A percentile compares a stretch with the other conserved stretches of the same genome.
These are phyloP conservation scores for Apodemia zela DNA, from an alignment of 2,888 invertebrate genomes.

Conservation along the genomic window DNA sequence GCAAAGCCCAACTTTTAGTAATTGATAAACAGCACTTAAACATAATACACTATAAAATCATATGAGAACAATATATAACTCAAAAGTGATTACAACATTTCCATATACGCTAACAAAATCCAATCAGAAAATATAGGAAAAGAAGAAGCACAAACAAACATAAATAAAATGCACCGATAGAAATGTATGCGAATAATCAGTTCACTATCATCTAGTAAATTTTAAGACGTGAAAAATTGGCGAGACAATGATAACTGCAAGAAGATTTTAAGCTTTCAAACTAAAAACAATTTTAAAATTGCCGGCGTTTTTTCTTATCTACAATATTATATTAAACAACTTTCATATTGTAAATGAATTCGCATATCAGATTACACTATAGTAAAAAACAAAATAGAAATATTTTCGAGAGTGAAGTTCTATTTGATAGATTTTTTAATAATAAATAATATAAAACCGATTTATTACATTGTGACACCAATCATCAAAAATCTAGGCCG, in stretches of 20 bases:
- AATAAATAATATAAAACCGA: too few species aligned
- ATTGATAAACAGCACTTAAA: slow-evolving; percentile 16
- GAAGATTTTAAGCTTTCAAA: neutral
- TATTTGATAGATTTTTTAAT: too few species aligned
- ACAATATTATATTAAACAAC: too few species aligned
- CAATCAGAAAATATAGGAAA: neutral
- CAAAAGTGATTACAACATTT: neutral
- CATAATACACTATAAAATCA: slow-evolving; percentile 1
- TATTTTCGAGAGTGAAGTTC: too few species aligned
- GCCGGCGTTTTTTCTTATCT: too few species aligned
- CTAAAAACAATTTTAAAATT: too few species aligned
- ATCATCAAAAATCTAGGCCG: too few species aligned
- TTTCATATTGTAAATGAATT: too few species aligned
- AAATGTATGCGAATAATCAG: neutral
- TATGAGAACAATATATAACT: neutral
- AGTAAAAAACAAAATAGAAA: too few species aligned
- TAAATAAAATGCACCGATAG: slow-evolving; percentile 10
- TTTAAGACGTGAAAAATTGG: neutral
- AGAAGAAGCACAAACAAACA: neutral
- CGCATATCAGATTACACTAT: too few species aligned
- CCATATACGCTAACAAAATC: neutral
- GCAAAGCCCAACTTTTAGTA: slow-evolving; percentile 10
- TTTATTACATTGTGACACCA: too few species aligned
- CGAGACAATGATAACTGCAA: neutral
- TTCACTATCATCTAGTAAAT: neutral